phyloP scores from a whole-genome alignment of 2,113 vertebrate species.

The Gopherus flavomarginatus region DNA sequence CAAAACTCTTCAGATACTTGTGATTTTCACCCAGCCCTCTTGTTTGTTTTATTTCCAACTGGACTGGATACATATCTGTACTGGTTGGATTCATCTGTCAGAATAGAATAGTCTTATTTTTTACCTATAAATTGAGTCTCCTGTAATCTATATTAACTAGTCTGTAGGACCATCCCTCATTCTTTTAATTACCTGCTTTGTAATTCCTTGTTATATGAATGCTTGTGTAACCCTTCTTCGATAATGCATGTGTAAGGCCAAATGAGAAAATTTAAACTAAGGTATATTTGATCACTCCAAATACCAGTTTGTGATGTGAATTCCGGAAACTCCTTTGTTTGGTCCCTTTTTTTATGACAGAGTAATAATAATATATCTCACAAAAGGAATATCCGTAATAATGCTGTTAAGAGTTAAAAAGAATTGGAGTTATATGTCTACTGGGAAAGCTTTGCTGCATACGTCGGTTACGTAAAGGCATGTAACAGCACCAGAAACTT shows the following conservation, averaged over 20 bases:
- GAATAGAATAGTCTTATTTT: not conserved
- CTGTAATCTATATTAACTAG: not conserved
- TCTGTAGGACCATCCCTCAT: not conserved
- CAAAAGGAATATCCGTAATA: not conserved
- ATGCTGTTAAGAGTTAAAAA: not conserved
- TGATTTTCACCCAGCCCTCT: not conserved
- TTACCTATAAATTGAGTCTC: not conserved
- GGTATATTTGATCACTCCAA: not conserved
- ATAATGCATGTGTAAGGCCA: not conserved
- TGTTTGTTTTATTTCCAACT: not conserved
- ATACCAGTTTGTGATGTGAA: too few relatives aligned
- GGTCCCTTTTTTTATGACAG: slow-evolving; percentile 17
- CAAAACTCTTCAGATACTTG: not conserved
- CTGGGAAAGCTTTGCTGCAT: not conserved
- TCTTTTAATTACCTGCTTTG: too few relatives aligned
- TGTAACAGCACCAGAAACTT: not conserved
- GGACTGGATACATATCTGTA: not conserved
- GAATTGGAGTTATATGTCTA: not conserved
- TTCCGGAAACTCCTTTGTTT: not conserved
- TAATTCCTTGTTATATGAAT: not conserved
- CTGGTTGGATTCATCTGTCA: not conserved
- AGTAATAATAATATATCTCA: not conserved
- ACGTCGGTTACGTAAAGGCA: not conserved
- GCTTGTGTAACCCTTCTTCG: not conserved
- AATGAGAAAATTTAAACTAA: not conserved